phyloP scores from a whole-genome alignment of 2,888 invertebrate genomes.

The Pollenia angustigena region DNA sequence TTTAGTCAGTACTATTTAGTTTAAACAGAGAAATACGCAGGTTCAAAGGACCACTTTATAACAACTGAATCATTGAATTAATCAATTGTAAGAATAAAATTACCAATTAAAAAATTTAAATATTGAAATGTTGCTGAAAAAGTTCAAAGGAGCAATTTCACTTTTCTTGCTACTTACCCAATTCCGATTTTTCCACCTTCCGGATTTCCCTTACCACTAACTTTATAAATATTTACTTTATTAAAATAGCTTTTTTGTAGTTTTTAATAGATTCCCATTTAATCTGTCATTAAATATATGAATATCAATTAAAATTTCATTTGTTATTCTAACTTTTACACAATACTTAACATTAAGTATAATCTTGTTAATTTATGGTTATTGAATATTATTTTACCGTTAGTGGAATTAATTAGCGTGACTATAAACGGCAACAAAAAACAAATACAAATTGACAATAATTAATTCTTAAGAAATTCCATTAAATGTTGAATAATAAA shows the following conservation, averaged over 20 bases:
- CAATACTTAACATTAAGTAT: constrained; percentile 10
- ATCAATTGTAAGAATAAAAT: background rate
- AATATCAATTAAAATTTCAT: constrained; percentile 34
- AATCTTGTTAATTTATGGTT: constrained; percentile 48
- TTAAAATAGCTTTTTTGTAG: background rate
- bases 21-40: background rate
- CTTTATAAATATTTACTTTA: background rate
- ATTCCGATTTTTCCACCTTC: background rate
- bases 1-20: no score
- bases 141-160: no score
- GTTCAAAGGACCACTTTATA: background rate
- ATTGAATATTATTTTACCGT: constrained; percentile 53
- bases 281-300: constrained; percentile 35
- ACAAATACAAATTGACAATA: background rate
- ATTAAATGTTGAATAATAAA: background rate
- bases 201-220: constrained; percentile 22
- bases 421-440: background rate
- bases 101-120: no score
- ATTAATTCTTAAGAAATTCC: constrained; percentile 31
- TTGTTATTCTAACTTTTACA: constrained; percentile 13
- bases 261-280: background rate
- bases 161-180: no score
- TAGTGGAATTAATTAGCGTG: constrained; percentile 47
- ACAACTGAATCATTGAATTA: background rate
- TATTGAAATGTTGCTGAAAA: no score